phyloP scores from a whole-genome alignment of 1,140 invertebrate species.

The Nephila pilipes region DNA sequence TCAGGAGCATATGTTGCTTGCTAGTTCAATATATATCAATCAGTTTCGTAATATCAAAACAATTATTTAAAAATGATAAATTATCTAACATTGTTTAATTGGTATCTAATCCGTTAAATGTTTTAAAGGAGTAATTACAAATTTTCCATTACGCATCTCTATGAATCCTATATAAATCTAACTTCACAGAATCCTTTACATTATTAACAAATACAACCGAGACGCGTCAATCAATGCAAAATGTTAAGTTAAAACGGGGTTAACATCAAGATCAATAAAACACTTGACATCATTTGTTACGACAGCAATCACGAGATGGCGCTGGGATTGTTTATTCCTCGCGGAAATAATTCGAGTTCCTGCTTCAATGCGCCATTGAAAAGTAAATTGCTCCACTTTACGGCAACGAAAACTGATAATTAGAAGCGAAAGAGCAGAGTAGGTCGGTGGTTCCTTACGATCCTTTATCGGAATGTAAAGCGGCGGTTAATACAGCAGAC shows the following conservation, averaged over 20 bases:
- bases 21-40: too few species aligned
- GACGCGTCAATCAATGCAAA: slow-evolving; percentile 9
- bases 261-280: slow-evolving; percentile 51
- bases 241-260: not conserved
- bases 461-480: not conserved
- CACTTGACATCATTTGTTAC: slow-evolving; percentile 31
- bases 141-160: too few species aligned
- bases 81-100: too few species aligned
- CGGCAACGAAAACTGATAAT: slow-evolving; percentile 44
- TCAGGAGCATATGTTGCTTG: too few species aligned
- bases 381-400: slow-evolving; percentile 59
- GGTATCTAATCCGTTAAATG: too few species aligned
- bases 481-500: not conserved
- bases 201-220: not conserved
- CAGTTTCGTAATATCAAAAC: too few species aligned
- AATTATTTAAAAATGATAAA: too few species aligned
- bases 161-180: too few species aligned
- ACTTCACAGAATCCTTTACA: not conserved
- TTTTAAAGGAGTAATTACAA: too few species aligned
- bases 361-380: slow-evolving; percentile 47
- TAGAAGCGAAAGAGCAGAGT: not conserved
- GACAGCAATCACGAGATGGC: slow-evolving; percentile 43
- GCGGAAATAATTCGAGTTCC: not conserved
- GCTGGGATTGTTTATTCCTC: not conserved
- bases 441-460: not conserved